A percentile compares a stretch with the other conserved stretches of the same genome.
phyloP scores from a whole-genome alignment of 2,113 vertebrate species.

The Corythaeola cristata region DNA sequence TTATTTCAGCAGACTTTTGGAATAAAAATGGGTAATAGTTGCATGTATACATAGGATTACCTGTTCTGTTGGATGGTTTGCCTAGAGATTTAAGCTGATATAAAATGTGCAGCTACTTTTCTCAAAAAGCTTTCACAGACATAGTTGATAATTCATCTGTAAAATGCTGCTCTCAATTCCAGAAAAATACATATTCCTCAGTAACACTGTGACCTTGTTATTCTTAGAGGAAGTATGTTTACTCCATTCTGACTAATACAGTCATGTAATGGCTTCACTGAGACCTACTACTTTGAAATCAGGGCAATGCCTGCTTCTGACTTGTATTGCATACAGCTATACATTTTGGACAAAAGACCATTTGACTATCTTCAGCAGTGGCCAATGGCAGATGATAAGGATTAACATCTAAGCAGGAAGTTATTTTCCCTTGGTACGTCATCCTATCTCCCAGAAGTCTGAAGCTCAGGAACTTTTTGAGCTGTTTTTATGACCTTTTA shows the following conservation, averaged over 20 bases:
- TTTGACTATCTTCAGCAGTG: background rate
- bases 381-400: background rate
- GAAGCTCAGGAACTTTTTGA: background rate
- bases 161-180: background rate
- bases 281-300: background rate
- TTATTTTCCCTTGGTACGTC: background rate
- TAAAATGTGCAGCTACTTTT: background rate
- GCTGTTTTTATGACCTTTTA: background rate
- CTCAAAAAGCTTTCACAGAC: background rate
- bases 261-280: background rate
- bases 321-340: background rate
- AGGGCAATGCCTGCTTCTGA: background rate
- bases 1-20: background rate
- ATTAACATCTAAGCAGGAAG: background rate
- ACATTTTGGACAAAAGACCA: background rate
- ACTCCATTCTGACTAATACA: background rate
- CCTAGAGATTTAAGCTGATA: background rate
- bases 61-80: background rate
- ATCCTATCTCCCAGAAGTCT: background rate
- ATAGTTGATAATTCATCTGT: background rate
- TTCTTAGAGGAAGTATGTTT: background rate
- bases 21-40: background rate
- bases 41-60: background rate
- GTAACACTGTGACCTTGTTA: background rate
- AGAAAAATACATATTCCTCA: background rate